phyloP scores from a whole-genome alignment of 2,888 invertebrate genomes.

The Drosophila ustulata region DNA sequence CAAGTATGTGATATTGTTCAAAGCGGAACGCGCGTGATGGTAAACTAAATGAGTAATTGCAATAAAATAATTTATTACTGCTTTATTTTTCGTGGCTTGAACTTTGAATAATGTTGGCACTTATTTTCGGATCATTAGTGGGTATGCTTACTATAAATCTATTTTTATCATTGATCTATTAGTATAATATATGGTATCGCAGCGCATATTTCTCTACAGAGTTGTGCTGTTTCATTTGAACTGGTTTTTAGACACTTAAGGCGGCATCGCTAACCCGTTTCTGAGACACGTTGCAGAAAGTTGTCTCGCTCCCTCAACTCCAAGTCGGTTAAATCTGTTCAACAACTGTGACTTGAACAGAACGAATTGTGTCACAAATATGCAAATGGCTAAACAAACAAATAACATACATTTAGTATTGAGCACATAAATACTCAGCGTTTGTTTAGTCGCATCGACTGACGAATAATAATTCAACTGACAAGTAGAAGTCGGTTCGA shows the following conservation, averaged over 20 bases:
- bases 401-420: conserved; percentile 9
- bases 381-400: conserved; percentile 25
- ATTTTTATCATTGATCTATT: neutral
- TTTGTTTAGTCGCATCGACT: conserved; percentile 21
- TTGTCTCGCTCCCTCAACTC: neutral
- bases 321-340: conserved; percentile 3
- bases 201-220: neutral
- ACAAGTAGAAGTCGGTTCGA: neutral
- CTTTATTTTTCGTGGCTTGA: neutral
- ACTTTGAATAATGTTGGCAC: conserved; percentile 1
- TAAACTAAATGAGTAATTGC: conserved; percentile 4
- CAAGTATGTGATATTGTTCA: neutral
- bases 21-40: conserved; percentile 10
- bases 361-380: conserved; percentile 32
- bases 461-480: conserved; percentile 10
- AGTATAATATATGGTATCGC: too few relatives aligned
- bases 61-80: neutral
- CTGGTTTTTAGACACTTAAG: conserved; percentile 20
- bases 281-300: conserved; percentile 8
- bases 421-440: conserved; percentile 11
- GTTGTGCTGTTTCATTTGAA: conserved; percentile 8
- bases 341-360: conserved; percentile 6
- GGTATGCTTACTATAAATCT: neutral
- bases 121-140: neutral
- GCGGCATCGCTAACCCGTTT: conserved; percentile 16